Conservation (phyloP, 1,140 invertebrate genomes). For the Eufriesea mexicana region DNA sequence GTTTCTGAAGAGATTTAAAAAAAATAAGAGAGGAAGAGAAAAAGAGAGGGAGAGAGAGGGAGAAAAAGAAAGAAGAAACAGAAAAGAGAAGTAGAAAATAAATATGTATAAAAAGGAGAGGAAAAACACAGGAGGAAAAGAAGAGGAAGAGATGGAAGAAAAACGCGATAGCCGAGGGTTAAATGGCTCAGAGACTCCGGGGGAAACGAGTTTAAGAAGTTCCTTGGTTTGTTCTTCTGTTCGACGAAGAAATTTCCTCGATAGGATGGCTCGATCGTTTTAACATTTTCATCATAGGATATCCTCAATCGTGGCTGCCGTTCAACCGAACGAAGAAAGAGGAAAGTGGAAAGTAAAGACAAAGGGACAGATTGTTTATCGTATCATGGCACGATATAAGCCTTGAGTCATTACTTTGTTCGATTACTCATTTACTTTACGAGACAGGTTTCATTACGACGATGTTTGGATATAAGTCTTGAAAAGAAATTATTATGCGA, state of each 20-base stretch:
- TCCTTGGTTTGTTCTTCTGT: slow-evolving; percentile 9
- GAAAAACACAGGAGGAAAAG: neutral
- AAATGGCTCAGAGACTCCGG: slow-evolving; percentile 11
- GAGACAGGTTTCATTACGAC: neutral
- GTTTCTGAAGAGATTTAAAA: slow-evolving; percentile 34
- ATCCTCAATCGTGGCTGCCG: slow-evolving; percentile 2
- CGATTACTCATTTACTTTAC: neutral
- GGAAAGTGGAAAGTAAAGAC: neutral
- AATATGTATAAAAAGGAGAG: neutral
- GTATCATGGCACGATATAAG: neutral
- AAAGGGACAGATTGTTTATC: neutral
- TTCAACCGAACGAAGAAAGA: neutral
- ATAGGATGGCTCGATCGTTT: neutral
- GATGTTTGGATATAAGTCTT: neutral
- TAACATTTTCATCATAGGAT: neutral
- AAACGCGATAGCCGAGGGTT: slow-evolving; percentile 14
- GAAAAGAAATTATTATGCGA: neutral
- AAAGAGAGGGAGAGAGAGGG: neutral
- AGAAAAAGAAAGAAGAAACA: neutral
- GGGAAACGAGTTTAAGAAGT: slow-evolving; percentile 24
- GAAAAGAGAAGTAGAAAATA: neutral
- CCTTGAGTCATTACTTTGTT: neutral
- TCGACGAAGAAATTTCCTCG: slow-evolving; percentile 25
- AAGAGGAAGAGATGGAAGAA: neutral
- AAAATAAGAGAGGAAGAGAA: neutral